Base-by-base conservation (phyloP, 2,888 invertebrate genomes). In the Unio pictorum region DNA sequence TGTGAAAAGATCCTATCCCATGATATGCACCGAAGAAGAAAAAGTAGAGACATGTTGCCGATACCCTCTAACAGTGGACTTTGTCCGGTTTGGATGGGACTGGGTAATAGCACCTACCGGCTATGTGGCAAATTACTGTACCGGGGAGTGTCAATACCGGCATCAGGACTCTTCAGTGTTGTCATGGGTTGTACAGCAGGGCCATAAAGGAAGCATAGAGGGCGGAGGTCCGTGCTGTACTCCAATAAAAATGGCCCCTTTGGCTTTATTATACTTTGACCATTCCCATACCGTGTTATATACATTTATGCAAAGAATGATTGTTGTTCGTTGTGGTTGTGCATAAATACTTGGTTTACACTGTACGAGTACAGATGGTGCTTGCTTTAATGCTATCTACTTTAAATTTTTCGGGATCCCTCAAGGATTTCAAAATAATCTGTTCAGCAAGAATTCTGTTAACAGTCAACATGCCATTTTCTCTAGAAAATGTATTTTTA, bases 21-120 rank as follows among this genome's bases (percentile, higher is more conserved):
- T 96, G 86, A 95, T 95, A 88, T 97, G 97, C 91, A 94, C 94
- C 69, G 96, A 95, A 83, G 93, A 93, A 81, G 93, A 93, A 17
- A 92, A 94, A 81, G 96, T 97, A 86, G 93, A 94, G 54, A 93
- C 96, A 62, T 99, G 99, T 91, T 99, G 99, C 88, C 94, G 98
- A 6, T 97, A 97, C 90, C 97, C 97, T 0, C 92, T 98, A 61
- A 94, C 94, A 20, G 96, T 99, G 23, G 96, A 98, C 91, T 99
- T 99, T 90, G 95, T 95, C 82, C 94, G 94, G 87, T 97, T 98
- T 88, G 97, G 97, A 45, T 98, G 98, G 97, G 96, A 98, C 88
- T 99, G 97, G 94, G 95, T 99, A 85, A 96, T 99, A 72, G 97
- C 97, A 0, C 99, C 99, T 0, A 96, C 96, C 86, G 93, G 94